Percentiles rank a stretch among this genome's conserved stretches.
These are phyloP conservation scores for Neodiprion lecontei DNA, from an alignment of 1,140 invertebrate genomes.

Conservation along the genomic window DNA sequence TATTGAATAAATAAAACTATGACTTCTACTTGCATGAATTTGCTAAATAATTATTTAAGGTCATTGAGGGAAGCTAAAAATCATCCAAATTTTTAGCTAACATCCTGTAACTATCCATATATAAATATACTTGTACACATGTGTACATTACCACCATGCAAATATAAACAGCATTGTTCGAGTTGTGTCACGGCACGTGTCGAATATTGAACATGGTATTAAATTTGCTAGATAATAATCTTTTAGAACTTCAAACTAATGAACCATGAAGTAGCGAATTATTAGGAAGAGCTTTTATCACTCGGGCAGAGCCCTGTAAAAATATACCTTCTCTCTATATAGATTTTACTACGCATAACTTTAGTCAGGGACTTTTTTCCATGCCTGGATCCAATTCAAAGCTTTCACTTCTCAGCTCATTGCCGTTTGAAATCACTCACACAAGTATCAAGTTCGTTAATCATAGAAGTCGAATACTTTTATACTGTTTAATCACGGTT, in stretches of 20 bases:
- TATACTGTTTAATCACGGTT: too few species aligned
- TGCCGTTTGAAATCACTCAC: neutral
- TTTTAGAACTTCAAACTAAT: slow-evolving; percentile 42
- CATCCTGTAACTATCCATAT: neutral
- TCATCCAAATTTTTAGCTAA: too few species aligned
- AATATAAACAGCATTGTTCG: slow-evolving; percentile 16
- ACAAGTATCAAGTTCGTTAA: too few species aligned
- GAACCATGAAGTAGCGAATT: slow-evolving; percentile 45
- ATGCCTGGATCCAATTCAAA: neutral
- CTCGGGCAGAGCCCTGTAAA: slow-evolving; percentile 58
- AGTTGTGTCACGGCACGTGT: slow-evolving; percentile 37
- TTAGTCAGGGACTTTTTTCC: neutral
- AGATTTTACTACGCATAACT: slow-evolving; percentile 15
- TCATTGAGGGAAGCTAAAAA: too few species aligned
- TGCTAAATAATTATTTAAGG: too few species aligned
- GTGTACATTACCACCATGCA: neutral
- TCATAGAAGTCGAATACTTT: too few species aligned
- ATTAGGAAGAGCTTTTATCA: slow-evolving; percentile 60
- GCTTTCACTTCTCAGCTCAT: neutral
- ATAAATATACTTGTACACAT: neutral
- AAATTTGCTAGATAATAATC: slow-evolving; percentile 35
- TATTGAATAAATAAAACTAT: too few species aligned
- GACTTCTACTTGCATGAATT: too few species aligned
- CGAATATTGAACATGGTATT: slow-evolving; percentile 26
- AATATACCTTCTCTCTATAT: slow-evolving; percentile 54